These are phyloP conservation scores for Dolichallabes microphthalmus DNA, from an alignment of 2,113 vertebrate genomes.

Conservation along the genomic window DNA sequence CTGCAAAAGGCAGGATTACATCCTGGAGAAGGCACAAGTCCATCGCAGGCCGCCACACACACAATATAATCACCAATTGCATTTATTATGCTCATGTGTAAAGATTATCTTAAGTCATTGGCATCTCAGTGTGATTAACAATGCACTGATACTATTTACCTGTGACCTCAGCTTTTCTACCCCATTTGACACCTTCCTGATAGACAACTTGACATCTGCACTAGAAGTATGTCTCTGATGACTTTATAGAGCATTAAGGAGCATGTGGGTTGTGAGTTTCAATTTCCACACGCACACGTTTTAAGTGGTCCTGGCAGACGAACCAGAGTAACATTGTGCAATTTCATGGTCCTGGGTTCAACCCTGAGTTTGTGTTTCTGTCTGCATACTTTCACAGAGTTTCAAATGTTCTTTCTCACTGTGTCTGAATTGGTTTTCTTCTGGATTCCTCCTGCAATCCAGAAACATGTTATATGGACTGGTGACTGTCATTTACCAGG, in stretches of 20 bases:
- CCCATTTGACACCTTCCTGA: neutral
- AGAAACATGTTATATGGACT: neutral
- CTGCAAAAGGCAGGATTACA: neutral
- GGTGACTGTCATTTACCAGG: neutral
- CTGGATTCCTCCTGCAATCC: no score
- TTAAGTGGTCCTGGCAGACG: neutral
- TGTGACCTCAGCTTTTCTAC: conserved; percentile 1
- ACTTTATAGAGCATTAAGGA: neutral
- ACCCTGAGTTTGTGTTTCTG: neutral
- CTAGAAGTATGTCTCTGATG: neutral
- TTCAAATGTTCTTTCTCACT: neutral
- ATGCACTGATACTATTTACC: neutral
- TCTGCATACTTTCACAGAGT: neutral
- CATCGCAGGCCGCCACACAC: neutral
- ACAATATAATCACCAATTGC: neutral
- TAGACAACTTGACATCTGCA: neutral
- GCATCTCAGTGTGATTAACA: neutral
- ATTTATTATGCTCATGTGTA: neutral
- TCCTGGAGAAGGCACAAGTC: neutral
- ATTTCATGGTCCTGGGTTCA: neutral
- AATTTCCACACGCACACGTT: neutral
- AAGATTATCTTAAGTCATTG: neutral
- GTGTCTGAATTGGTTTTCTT: neutral
- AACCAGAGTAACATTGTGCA: neutral
- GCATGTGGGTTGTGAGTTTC: neutral